A percentile compares a stretch with the other conserved stretches of the same genome.
phyloP scores from a whole-genome alignment of 2,113 vertebrate species.

The Chaetura pelagica region DNA sequence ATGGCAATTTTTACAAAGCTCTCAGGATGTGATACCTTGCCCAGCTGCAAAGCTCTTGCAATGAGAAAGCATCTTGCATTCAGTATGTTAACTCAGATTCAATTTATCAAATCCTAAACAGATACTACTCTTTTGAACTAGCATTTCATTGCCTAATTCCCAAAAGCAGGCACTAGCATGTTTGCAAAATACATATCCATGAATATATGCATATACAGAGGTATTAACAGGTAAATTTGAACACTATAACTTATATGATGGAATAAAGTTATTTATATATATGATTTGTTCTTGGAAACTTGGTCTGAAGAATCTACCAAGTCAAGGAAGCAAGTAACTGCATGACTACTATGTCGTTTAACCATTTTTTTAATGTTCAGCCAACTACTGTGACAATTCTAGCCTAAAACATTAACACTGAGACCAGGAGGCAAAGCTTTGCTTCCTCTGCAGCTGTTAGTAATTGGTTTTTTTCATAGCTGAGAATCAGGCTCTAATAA shows the following conservation, averaged over 20 bases:
- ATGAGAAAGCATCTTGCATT: neutral
- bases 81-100: neutral
- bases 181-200: neutral
- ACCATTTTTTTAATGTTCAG: neutral
- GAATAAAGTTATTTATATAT: neutral
- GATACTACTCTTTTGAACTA: neutral
- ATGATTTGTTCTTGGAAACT: slow-evolving; percentile 11
- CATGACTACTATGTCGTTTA: neutral
- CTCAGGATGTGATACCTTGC: neutral
- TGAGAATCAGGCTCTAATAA: slow-evolving; percentile 23
- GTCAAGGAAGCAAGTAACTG: neutral
- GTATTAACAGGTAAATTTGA: slow-evolving; percentile 3
- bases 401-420: neutral
- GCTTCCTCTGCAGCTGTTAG: neutral
- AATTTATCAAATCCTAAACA: slow-evolving; percentile 10
- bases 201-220: neutral
- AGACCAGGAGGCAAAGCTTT: neutral
- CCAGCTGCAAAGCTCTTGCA: neutral
- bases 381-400: neutral
- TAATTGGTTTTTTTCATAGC: neutral
- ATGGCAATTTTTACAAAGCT: slow-evolving; percentile 1
- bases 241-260: neutral
- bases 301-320: neutral
- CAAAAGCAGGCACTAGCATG: neutral
- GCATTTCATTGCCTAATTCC: neutral